Evolutionary conservation across 2,888 invertebrate genomes (phyloP).

Genomic region (Flabesymbios commensalis): DNA sequence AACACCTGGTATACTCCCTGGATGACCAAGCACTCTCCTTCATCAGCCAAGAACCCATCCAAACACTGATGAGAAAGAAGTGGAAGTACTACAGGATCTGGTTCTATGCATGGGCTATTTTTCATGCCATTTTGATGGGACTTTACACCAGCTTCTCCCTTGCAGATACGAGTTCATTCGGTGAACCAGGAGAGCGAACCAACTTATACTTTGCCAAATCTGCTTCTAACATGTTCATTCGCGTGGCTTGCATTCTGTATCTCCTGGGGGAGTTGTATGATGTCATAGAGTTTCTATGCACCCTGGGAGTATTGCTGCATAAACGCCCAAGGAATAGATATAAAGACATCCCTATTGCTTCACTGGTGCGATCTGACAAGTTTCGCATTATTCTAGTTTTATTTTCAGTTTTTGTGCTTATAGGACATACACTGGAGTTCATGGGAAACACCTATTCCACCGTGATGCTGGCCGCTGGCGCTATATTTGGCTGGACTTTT

Average conservation of each 20-base stretch:
- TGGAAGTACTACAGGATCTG: not conserved
- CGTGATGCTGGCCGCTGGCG: not conserved
- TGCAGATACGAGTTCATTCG: too few relatives aligned
- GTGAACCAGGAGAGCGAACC: not conserved
- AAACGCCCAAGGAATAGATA: too few relatives aligned
- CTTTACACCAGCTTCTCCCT: not conserved
- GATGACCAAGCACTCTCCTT: not conserved
- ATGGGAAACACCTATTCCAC: not conserved
- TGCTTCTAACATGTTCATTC: too few relatives aligned
- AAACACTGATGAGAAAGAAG: not conserved
- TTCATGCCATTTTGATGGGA: not conserved
- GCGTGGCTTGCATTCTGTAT: too few relatives aligned
- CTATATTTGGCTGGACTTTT: slow-evolving; percentile 5
- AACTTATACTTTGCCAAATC: not conserved
- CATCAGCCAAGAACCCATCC: not conserved
- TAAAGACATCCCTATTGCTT: too few relatives aligned
- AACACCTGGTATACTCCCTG: not conserved
- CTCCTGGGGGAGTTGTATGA: too few relatives aligned
- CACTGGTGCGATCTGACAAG: not conserved
- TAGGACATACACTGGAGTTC: not conserved
- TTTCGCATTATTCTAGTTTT: not conserved
- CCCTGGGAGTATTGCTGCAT: too few relatives aligned
- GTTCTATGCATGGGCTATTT: not conserved
- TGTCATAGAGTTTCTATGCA: too few relatives aligned
- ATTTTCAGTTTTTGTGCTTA: not conserved